These are phyloP conservation scores for Solea solea DNA, from an alignment of 2,113 vertebrate species.

Conservation along the genomic window DNA sequence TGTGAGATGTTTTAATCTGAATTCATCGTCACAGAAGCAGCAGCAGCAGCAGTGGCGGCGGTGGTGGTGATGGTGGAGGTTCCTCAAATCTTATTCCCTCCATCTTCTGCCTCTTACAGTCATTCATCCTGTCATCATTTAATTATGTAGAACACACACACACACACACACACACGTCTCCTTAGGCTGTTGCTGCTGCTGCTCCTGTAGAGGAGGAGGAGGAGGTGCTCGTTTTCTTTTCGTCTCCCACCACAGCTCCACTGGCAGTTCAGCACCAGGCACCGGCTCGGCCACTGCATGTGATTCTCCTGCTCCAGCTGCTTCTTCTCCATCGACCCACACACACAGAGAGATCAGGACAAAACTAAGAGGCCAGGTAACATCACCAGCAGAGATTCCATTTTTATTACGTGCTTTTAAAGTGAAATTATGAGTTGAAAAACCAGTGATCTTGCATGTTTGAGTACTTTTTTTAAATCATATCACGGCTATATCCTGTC, in stretches of 20 bases:
- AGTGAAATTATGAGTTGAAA: not conserved
- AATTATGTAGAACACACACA: conserved; percentile 47
- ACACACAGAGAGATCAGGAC: not conserved
- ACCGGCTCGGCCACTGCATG: conserved; percentile 46
- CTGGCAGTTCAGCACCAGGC: conserved; percentile 29
- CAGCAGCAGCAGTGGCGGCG: not conserved
- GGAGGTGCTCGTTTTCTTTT: conserved; percentile 54
- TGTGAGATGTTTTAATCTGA: not conserved
- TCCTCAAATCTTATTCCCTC: conserved; percentile 10
- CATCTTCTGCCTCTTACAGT: conserved; percentile 15
- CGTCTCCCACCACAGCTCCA: conserved; percentile 34
- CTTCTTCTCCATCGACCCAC: conserved; percentile 6
- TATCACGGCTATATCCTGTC: not conserved
- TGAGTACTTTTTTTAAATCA: not conserved
- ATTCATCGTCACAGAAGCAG: conserved; percentile 10
- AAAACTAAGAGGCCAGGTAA: conserved; percentile 42
- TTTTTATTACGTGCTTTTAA: conserved; percentile 3
- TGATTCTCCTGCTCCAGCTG: conserved; percentile 8
- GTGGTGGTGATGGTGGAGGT: not conserved
- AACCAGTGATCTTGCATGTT: not conserved
- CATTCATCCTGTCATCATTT: conserved; percentile 46
- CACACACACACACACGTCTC: conserved; percentile 27
- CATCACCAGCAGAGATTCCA: not conserved
- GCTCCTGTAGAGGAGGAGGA: conserved; percentile 60
- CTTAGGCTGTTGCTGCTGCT: conserved; percentile 25